Base-by-base conservation (phyloP, 2,888 invertebrate species). In the Cosmia trapezina region DNA sequence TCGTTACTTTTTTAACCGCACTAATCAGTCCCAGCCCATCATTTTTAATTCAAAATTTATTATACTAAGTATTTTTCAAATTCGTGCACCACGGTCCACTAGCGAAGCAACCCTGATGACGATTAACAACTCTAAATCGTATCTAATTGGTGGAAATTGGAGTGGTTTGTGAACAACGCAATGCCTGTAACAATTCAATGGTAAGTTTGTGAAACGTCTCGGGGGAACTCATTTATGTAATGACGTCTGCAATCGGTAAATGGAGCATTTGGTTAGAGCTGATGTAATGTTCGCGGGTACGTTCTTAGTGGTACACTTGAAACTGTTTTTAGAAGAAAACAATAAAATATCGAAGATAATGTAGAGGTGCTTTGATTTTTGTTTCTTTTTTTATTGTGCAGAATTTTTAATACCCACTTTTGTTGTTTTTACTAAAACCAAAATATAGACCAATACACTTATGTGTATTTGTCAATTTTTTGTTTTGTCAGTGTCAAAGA, bases 191-290 rank as follows among this genome's bases (percentile, higher is more conserved):
- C 88, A 85, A 83, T 85, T 84, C 87, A 86, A 88, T 83, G 85
- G 86, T 84, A 86, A 85, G 86, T 90, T 92, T 91, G 87, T 91
- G 90, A 91, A 92, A 91, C 71, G 76, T 70, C 78, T 62, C 61
- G 66, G 85, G 83, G 70, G 75, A 45, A 63, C 64, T 73, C 62
- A 60, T 74, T 85, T 86, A 85, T 91, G 87, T 92, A 93, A 93
- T 70, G 75, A 73, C 19, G n/a, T 64, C 71, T 83, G 85, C 85
- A 84, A 85, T 83, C 74, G 49, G 61, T 76, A 81, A 83, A 84
- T 81, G 45, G 83, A 83, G 74, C 85, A 83, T 82, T 73, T 61
- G 59, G 70, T 81, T 77, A 60, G 64, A 14, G 70, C 81, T 84
- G 85, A 73, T 81, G 85, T 77, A 85, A 84, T 79, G 60, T 66